Conservation (phyloP, 2,797 vertebrate genomes). For the Pelobates cultripes region DNA sequence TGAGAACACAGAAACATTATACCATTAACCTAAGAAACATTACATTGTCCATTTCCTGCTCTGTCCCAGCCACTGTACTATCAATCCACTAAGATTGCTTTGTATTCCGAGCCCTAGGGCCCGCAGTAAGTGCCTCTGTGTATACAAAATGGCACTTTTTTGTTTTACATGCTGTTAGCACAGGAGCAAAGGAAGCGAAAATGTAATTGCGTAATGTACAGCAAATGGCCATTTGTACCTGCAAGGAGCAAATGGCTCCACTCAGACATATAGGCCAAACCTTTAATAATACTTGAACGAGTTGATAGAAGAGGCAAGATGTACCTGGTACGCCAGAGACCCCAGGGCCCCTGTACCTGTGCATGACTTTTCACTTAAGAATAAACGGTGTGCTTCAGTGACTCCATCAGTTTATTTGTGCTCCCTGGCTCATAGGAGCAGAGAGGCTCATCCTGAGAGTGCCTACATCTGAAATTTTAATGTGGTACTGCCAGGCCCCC, state of each 20-base stretch:
- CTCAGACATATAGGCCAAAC: conserved; percentile 67
- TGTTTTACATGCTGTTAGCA: conserved; percentile 87
- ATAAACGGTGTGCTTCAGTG: conserved; percentile 75
- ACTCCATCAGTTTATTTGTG: conserved; percentile 74
- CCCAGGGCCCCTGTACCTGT: conserved; percentile 78
- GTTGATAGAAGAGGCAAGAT: conserved; percentile 73
- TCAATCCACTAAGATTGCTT: conserved; percentile 76
- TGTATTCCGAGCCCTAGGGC: conserved; percentile 73
- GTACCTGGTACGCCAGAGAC: conserved; percentile 85
- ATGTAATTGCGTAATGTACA: conserved; percentile 84
- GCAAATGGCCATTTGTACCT: conserved; percentile 94
- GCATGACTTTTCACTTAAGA: conserved; percentile 90
- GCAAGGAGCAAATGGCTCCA: conserved; percentile 71
- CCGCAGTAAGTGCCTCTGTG: conserved; percentile 78
- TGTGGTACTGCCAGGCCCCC: conserved; percentile 60
- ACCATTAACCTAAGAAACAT: conserved; percentile 73
- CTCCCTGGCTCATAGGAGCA: conserved; percentile 66
- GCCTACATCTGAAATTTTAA: conserved; percentile 68
- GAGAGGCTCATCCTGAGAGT: conserved; percentile 60
- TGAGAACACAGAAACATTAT: conserved; percentile 72
- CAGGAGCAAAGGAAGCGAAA: conserved; percentile 74
- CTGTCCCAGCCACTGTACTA: conserved; percentile 73
- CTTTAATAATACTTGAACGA: conserved; percentile 91
- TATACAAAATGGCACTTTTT: conserved; percentile 77
- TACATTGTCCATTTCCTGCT: conserved; percentile 71